Conservation (phyloP, 2,113 vertebrate genomes). For the Rhizomys pruinosus region DNA sequence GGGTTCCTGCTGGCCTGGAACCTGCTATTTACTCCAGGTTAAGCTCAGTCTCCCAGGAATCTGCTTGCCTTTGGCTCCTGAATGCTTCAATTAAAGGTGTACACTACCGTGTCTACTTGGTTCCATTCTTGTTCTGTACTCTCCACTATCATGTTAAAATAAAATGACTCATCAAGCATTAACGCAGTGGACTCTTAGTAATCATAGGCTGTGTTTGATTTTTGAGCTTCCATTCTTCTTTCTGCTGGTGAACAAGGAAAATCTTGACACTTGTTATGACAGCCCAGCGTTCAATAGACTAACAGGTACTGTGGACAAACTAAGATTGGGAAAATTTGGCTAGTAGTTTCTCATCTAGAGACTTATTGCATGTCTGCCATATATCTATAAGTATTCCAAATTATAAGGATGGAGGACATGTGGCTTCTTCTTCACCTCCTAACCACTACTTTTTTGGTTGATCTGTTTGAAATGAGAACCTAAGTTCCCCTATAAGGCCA, state of each 20-base stretch:
- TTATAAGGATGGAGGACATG: neutral
- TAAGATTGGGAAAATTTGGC: neutral
- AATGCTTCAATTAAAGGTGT: no score
- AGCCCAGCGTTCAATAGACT: neutral
- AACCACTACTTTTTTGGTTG: neutral
- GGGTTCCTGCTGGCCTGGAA: no score
- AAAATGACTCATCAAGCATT: neutral
- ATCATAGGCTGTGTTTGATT: neutral
- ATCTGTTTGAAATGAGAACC: neutral
- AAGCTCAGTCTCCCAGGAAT: no score
- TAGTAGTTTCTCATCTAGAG: neutral
- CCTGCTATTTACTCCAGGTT: no score
- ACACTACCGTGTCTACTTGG: no score
- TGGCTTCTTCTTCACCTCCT: neutral
- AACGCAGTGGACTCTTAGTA: neutral
- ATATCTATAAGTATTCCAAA: neutral
- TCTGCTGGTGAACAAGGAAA: neutral
- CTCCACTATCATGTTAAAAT: neutral
- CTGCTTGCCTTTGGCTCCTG: no score
- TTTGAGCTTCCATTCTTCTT: neutral
- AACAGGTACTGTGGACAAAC: neutral
- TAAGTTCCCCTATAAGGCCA: neutral
- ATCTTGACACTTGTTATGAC: neutral
- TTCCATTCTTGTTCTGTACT: no score
- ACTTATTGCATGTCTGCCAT: neutral